These are phyloP conservation scores for Atethmia centrago DNA, from an alignment of 2,888 invertebrate genomes.

Conservation along the genomic window DNA sequence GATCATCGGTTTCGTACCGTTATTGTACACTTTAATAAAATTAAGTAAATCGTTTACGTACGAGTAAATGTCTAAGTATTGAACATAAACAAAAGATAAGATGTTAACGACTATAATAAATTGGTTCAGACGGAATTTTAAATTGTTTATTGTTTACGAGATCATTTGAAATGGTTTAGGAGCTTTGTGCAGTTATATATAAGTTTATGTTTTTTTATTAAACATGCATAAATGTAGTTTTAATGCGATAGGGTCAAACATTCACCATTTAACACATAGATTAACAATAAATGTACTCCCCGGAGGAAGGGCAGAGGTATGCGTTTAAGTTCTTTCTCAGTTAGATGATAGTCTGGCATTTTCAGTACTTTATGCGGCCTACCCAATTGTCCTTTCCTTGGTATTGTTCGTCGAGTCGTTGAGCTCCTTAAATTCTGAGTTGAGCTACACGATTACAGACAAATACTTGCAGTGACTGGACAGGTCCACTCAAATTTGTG, in stretches of 20 bases:
- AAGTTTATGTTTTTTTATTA: constrained; percentile 19
- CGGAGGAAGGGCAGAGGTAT: too few species aligned
- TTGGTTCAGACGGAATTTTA: constrained; percentile 24
- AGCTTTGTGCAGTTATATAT: constrained; percentile 3
- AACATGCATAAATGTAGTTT: neutral
- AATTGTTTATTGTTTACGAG: constrained; percentile 33
- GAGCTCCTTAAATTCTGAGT: too few species aligned
- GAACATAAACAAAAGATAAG: constrained; percentile 35
- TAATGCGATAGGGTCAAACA: neutral
- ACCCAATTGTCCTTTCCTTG: too few species aligned
- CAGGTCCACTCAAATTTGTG: too few species aligned
- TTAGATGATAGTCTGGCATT: too few species aligned
- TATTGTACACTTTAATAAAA: neutral
- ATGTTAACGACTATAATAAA: constrained; percentile 29
- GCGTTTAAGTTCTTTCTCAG: too few species aligned
- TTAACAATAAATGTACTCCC: neutral
- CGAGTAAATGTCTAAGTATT: constrained; percentile 10
- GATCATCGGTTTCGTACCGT: too few species aligned
- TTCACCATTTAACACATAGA: neutral
- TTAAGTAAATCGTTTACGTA: constrained; percentile 20
- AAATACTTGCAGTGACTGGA: too few species aligned
- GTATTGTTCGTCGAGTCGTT: too few species aligned
- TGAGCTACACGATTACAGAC: too few species aligned
- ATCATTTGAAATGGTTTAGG: constrained; percentile 28
- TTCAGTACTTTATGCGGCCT: too few species aligned